These are phyloP conservation scores for Bufotes viridis DNA, from an alignment of 2,797 vertebrate species.

Conservation along the genomic window DNA sequence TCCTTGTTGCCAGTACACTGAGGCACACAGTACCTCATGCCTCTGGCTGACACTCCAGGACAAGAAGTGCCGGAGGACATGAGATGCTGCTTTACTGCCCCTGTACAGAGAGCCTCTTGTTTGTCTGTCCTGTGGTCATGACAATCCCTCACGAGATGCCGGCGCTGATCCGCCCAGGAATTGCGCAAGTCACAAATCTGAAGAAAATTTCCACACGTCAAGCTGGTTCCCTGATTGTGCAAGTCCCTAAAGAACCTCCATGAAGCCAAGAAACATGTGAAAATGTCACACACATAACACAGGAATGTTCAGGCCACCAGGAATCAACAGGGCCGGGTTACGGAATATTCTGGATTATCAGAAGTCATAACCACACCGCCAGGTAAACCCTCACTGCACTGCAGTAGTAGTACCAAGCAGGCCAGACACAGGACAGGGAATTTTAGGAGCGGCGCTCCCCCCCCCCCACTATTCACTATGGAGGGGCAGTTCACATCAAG, in stretches of 20 bases:
- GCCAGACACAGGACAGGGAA: no score
- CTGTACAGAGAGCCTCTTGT: background rate
- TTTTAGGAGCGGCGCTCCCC: no score
- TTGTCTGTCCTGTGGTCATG: background rate
- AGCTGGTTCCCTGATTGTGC: background rate
- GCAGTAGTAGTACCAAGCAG: no score
- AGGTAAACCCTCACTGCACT: no score
- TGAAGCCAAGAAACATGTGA: background rate
- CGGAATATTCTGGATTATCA: background rate
- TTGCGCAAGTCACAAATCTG: background rate
- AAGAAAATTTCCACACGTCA: background rate
- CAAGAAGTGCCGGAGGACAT: background rate
- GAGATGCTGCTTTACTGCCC: background rate
- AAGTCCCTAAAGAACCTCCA: background rate
- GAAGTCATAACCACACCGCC: no score
- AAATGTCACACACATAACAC: background rate
- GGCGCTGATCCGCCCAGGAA: background rate
- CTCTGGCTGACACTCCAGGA: background rate
- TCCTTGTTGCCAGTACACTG: background rate
- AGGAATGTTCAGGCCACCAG: background rate
- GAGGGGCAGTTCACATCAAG: no score
- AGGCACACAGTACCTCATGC: background rate
- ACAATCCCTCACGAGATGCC: background rate
- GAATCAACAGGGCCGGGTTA: background rate
- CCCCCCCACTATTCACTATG: no score